These are phyloP conservation scores for Tiliacea citrago DNA, from an alignment of 2,888 invertebrate genomes.

Conservation along the genomic window DNA sequence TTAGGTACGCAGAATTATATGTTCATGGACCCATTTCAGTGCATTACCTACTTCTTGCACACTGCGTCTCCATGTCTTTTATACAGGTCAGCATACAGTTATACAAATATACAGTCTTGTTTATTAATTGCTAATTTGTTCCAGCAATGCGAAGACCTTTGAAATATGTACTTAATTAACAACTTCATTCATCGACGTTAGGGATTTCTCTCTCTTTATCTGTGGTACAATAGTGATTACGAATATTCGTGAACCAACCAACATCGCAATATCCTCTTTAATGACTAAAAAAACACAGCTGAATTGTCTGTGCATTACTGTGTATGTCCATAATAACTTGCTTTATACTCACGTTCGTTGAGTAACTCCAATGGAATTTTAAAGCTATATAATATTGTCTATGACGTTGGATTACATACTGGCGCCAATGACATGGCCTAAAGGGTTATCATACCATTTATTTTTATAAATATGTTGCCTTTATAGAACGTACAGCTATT, in stretches of 20 bases:
- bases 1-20: background rate
- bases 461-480: slow-evolving; percentile 33
- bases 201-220: too few species aligned
- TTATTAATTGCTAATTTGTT: background rate
- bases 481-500: slow-evolving; percentile 29
- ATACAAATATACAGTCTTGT: background rate
- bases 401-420: slow-evolving; percentile 68
- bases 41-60: background rate
- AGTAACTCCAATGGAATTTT: slow-evolving; percentile 75
- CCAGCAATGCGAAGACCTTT: background rate
- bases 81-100: background rate
- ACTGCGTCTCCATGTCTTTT: background rate
- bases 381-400: slow-evolving; percentile 70
- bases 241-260: slow-evolving; percentile 11
- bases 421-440: slow-evolving; percentile 74
- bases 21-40: background rate
- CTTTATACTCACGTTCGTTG: slow-evolving; percentile 74
- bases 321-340: slow-evolving; percentile 69
- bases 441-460: slow-evolving; percentile 56
- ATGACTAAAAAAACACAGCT: slow-evolving; percentile 52
- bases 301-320: slow-evolving; percentile 49
- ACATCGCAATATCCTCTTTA: slow-evolving; percentile 38
- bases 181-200: background rate
- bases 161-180: background rate
- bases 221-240: slow-evolving; percentile 12